These are phyloP conservation scores for Hemibagrus guttatus DNA, from an alignment of 2,797 vertebrate genomes.

Conservation along the genomic window DNA sequence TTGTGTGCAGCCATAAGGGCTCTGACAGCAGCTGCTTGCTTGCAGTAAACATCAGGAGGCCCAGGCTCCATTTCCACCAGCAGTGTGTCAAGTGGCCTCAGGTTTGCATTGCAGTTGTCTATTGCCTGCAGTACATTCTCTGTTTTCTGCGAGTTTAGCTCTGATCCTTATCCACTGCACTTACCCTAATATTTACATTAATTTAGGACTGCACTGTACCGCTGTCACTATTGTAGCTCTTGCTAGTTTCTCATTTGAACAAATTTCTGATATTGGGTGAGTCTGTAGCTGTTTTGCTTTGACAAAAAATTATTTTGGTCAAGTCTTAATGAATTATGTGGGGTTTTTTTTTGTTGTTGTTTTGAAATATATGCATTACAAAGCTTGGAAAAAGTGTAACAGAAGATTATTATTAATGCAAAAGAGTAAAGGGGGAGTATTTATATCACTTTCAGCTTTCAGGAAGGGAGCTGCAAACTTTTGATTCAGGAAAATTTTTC, in stretches of 20 bases:
- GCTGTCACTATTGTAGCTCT: neutral
- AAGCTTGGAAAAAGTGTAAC: neutral
- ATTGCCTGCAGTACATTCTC: neutral
- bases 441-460: neutral
- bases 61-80: neutral
- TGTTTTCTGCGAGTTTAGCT: neutral
- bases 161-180: neutral
- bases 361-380: neutral
- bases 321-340: neutral
- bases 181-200: neutral
- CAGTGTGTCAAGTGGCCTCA: slow-evolving; percentile 24
- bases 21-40: slow-evolving; percentile 35
- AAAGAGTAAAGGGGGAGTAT: neutral
- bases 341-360: no score
- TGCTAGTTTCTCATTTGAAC: neutral
- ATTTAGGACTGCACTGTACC: neutral
- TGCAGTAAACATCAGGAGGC: slow-evolving; percentile 42
- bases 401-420: neutral
- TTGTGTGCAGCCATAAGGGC: slow-evolving; percentile 26
- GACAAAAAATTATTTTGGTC: neutral
- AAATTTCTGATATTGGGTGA: neutral
- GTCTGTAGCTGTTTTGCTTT: neutral
- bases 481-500: neutral
- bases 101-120: slow-evolving; percentile 26
- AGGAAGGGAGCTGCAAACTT: neutral